Evolutionary conservation across 2,113 vertebrate species (phyloP), one percentile per base, ranked within the genome.

Genomic region (Lucifuga dentata): DNA sequence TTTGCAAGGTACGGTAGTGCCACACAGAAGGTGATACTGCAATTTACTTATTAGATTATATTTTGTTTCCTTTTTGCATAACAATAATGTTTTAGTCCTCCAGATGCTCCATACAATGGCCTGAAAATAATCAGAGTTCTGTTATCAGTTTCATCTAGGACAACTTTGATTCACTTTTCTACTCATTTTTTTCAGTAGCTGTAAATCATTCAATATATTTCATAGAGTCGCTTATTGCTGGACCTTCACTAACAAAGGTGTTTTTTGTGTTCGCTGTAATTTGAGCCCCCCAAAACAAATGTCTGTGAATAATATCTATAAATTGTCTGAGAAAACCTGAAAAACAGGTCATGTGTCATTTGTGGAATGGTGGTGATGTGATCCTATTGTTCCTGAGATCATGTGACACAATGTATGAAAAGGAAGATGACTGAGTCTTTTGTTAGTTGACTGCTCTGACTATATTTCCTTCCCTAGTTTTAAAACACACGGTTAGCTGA

Each of bases 241-340:
- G n/a, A 16, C 13, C 8, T 38, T 12, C 13, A 50, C 6, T 29
- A 4, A 12, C 9, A 15, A 41, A 21, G 24, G 9, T 50, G 12
- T 66, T 1, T 13, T 29, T 57, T 41, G 35, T n/a, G 5, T 51
- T 50, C 5, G n/a, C n/a, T n/a, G n/a, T n/a, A 60, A 29, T 29
- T 17, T 24, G 44, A 53, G 19, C 10, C 5, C 13, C 58, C 5
- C 9, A 23, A 8, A n/a, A 32, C 19, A 5, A 49, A 11, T 39
- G 24, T 16, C 33, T 56, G 19, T 17, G 3, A 21, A 3, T 2
- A 32, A 11, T 24, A 40, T 21, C 32, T 62, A 60, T 43, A 29
- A 29, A 57, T 24, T 59, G 13, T 15, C 12, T 9, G 16, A 56
- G 16, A 73, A 68, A 81, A 90, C 84, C 68, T 62, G 86, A 80